phyloP scores from a whole-genome alignment of 2,113 vertebrate genomes.

The Dolichotis patagonum region DNA sequence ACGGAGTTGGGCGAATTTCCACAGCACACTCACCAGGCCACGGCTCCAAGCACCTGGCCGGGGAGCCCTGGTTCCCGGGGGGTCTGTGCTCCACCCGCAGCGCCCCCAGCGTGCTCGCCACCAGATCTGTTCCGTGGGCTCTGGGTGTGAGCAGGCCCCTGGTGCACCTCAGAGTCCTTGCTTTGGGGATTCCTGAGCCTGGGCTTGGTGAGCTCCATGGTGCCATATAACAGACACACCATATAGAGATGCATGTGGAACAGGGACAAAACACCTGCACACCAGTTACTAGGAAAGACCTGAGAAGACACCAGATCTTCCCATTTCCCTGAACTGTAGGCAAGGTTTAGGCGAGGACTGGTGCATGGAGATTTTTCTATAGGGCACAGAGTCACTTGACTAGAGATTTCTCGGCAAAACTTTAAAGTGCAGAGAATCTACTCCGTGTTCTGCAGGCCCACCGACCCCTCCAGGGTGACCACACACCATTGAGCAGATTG shows the following conservation, averaged over 20 bases:
- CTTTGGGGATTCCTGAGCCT: neutral
- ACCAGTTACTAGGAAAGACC: neutral
- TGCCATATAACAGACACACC: neutral
- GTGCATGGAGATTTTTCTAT: neutral
- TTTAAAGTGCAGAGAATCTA: neutral
- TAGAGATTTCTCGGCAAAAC: constrained; percentile 7
- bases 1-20: neutral
- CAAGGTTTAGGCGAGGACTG: neutral
- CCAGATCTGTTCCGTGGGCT: neutral
- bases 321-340: neutral
- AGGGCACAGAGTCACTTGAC: neutral
- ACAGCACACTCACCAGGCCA: neutral
- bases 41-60: neutral
- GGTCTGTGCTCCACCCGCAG: neutral
- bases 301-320: neutral
- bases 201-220: neutral
- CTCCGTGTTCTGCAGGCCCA: neutral
- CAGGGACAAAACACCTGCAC: neutral
- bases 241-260: neutral
- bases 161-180: neutral
- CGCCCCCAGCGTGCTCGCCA: neutral
- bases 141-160: neutral
- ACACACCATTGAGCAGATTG: constrained; percentile 41
- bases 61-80: neutral
- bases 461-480: constrained; percentile 9